These are phyloP conservation scores for Piprites chloris DNA, from an alignment of 2,113 vertebrate species.

Conservation along the genomic window DNA sequence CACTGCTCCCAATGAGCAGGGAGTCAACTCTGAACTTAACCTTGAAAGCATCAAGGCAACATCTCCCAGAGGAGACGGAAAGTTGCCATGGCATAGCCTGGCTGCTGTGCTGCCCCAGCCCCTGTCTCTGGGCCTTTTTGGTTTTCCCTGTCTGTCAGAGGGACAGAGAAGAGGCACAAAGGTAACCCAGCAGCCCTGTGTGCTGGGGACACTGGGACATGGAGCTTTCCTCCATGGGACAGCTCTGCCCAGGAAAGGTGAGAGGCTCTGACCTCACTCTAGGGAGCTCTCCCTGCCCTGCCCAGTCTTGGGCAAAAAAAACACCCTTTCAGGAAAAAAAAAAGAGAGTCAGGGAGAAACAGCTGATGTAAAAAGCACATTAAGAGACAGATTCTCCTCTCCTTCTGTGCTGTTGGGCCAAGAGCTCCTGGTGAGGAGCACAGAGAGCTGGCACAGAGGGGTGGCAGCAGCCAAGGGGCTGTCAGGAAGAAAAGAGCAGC, in stretches of 20 bases:
- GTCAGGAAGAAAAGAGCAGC: background rate
- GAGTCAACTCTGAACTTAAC: background rate
- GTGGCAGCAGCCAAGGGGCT: background rate
- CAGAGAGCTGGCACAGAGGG: background rate
- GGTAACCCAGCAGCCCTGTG: background rate
- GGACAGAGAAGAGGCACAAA: background rate
- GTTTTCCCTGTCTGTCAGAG: background rate
- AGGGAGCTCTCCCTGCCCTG: background rate
- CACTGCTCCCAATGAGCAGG: rapidly evolving
- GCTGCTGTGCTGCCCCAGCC: background rate
- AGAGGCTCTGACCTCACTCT: background rate
- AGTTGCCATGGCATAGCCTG: rapidly evolving
- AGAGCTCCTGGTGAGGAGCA: background rate
- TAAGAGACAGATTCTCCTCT: background rate
- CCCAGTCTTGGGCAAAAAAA: background rate
- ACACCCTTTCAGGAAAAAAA: background rate
- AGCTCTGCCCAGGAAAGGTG: background rate
- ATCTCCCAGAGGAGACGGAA: background rate
- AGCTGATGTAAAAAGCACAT: background rate
- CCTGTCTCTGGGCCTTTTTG: background rate
- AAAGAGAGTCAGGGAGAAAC: background rate
- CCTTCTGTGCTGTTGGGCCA: background rate
- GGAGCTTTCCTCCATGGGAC: background rate
- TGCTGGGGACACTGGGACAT: background rate
- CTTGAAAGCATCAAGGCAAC: background rate